phyloP scores from a whole-genome alignment of 2,888 invertebrate species.

The Epinotia brunnichana region DNA sequence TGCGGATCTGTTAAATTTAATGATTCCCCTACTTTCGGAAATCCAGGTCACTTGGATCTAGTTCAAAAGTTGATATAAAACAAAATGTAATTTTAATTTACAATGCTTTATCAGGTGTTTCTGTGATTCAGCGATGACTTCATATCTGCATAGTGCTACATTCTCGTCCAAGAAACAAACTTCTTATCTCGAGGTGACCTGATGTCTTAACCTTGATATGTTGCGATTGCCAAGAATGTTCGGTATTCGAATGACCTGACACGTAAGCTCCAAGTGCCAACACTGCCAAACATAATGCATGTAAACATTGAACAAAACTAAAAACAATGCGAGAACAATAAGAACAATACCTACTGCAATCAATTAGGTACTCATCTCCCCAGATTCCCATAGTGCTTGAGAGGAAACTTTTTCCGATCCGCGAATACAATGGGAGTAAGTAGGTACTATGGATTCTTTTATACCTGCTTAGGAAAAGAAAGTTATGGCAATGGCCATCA shows the following conservation, averaged over 20 bases:
- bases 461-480: slow-evolving; percentile 46
- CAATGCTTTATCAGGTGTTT: slow-evolving; percentile 47
- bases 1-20: slow-evolving; percentile 64
- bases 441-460: slow-evolving; percentile 53
- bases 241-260: not conserved
- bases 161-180: slow-evolving; percentile 9
- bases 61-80: slow-evolving; percentile 64
- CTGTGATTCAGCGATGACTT: slow-evolving; percentile 32
- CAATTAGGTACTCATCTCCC: slow-evolving; percentile 29
- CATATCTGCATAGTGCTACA: not conserved
- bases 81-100: slow-evolving; percentile 56
- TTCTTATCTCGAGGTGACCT: slow-evolving; percentile 21
- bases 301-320: slow-evolving; percentile 32
- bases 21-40: slow-evolving; percentile 60
- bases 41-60: slow-evolving; percentile 78
- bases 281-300: slow-evolving; percentile 26
- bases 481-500: slow-evolving; percentile 30
- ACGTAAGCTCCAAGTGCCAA: slow-evolving; percentile 12
- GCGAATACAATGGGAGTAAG: slow-evolving; percentile 61
- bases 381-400: slow-evolving; percentile 29
- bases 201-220: not conserved
- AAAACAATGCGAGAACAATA: slow-evolving; percentile 34
- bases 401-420: slow-evolving; percentile 49
- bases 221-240: not conserved
- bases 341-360: slow-evolving; percentile 30